Percentiles rank a stretch among this genome's conserved stretches.
phyloP scores from a whole-genome alignment of 2,888 invertebrate genomes.

The Plagodis pulveraria region DNA sequence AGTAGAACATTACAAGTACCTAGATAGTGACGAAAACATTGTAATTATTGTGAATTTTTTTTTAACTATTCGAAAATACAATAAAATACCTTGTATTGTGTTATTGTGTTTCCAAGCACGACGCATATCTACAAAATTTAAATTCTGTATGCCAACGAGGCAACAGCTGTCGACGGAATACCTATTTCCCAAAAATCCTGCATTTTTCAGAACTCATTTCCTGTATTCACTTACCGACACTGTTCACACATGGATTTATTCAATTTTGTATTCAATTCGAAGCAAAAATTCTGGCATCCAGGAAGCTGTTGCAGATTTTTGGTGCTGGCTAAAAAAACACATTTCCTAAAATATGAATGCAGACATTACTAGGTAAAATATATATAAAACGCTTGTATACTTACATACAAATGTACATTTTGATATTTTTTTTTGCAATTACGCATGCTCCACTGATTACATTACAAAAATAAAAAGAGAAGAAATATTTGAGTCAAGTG shows the following conservation, averaged over 20 bases:
- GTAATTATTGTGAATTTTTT: no score
- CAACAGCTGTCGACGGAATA: slow-evolving; percentile 66
- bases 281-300: slow-evolving; percentile 13
- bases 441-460: no score
- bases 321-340: not conserved
- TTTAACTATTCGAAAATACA: no score
- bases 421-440: no score
- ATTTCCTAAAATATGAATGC: not conserved
- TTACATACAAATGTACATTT: no score
- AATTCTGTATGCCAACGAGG: slow-evolving; percentile 51
- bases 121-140: slow-evolving; percentile 43
- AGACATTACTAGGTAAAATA: not conserved
- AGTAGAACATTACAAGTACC: no score
- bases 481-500: no score
- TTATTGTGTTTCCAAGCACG: not conserved
- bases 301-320: slow-evolving; percentile 4
- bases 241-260: slow-evolving; percentile 32
- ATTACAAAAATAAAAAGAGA: no score
- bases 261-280: slow-evolving; percentile 29
- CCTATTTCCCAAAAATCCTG: slow-evolving; percentile 56
- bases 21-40: no score
- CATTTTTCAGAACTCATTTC: slow-evolving; percentile 53
- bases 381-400: no score
- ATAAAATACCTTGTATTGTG: no score
- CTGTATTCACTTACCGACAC: slow-evolving; percentile 39